Percentiles rank a stretch among this genome's conserved stretches.
phyloP scores from a whole-genome alignment of 2,797 vertebrate genomes.

The Pipistrellus nathusii region DNA sequence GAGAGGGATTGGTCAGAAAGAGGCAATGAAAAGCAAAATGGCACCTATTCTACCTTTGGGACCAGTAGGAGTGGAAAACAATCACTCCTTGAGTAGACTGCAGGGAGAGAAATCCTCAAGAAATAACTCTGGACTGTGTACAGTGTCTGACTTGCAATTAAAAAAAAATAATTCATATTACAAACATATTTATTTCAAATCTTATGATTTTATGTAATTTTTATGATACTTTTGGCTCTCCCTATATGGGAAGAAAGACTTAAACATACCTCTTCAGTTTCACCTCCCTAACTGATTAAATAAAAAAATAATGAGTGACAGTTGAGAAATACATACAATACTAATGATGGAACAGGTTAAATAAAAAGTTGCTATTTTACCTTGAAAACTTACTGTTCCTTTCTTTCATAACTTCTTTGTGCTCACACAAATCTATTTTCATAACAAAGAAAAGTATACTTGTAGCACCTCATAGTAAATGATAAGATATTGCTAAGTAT shows the following conservation, averaged over 20 bases:
- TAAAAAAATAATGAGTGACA: neutral
- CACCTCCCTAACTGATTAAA: neutral
- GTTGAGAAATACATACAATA: neutral
- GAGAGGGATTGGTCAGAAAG: neutral
- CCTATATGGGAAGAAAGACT: neutral
- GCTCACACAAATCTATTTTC: neutral
- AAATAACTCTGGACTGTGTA: neutral
- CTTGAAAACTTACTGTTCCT: slow-evolving; percentile 31
- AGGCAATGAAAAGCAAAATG: neutral
- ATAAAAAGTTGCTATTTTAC: slow-evolving; percentile 51
- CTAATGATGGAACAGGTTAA: neutral
- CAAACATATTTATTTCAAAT: slow-evolving; percentile 42
- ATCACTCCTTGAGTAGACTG: neutral
- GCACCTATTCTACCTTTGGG: neutral
- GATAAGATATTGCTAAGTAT: slow-evolving; percentile 27
- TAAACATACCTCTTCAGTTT: neutral
- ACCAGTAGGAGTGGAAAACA: neutral
- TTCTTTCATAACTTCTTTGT: slow-evolving; percentile 44
- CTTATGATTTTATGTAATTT: neutral
- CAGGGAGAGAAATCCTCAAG: neutral
- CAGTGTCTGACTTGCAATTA: neutral
- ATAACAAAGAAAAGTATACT: slow-evolving; percentile 50
- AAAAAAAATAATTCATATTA: neutral
- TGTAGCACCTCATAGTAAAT: slow-evolving; percentile 18
- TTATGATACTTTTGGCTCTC: slow-evolving; percentile 21